Percentiles rank a stretch among this genome's conserved stretches.
Evolutionary conservation across 2,113 vertebrate species (phyloP).

Genomic region (Ceyx margarethae): DNA sequence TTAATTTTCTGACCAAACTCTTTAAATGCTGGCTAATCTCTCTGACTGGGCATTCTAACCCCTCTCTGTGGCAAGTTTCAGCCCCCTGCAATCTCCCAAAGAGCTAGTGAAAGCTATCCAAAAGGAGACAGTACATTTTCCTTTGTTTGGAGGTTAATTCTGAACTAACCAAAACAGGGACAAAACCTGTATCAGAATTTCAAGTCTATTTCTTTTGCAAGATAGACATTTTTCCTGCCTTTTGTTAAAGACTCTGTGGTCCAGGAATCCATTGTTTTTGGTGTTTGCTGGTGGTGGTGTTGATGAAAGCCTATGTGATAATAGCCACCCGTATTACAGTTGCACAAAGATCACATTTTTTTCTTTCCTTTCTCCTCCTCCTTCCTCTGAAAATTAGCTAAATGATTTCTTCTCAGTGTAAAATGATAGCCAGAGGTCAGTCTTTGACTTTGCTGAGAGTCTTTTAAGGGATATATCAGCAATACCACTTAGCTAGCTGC

Average conservation of each 20-base stretch:
- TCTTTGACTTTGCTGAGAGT: slow-evolving; percentile 19
- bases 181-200: not conserved
- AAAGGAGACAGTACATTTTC: not conserved
- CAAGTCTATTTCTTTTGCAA: not conserved
- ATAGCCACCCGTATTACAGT: not conserved
- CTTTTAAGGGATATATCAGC: not conserved
- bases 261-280: not conserved
- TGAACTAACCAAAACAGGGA: not conserved
- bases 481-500: slow-evolving; percentile 45
- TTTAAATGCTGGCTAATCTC: not conserved
- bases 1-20: slow-evolving; percentile 32
- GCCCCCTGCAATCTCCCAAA: not conserved
- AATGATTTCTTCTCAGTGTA: slow-evolving; percentile 2
- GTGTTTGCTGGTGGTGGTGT: not conserved
- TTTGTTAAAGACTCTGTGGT: not conserved
- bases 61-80: not conserved
- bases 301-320: not conserved
- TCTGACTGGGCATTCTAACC: not conserved
- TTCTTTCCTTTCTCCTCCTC: not conserved
- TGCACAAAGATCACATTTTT: not conserved
- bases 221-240: not conserved
- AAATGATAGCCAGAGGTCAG: slow-evolving; percentile 41
- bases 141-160: not conserved
- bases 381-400: not conserved
- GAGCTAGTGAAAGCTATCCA: not conserved